Evolutionary conservation across 2,113 vertebrate species (phyloP).

Genomic region (Rhagologus leucostigma): DNA sequence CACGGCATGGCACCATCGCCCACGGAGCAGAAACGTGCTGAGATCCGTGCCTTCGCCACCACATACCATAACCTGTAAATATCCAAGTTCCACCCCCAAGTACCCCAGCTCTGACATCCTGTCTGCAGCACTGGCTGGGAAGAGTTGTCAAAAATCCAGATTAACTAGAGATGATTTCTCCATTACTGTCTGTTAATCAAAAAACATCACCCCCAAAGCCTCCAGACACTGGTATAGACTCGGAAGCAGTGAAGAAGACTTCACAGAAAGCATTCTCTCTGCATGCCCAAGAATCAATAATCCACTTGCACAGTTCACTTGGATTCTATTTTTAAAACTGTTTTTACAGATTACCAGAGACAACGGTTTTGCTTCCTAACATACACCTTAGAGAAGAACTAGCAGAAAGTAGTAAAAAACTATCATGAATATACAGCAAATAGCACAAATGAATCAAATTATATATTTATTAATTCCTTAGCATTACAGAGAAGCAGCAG

Average conservation of each 20-base stretch:
- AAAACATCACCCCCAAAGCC: background rate
- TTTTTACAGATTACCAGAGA: slow-evolving; percentile 4
- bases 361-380: background rate
- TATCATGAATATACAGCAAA: background rate
- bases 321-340: slow-evolving; percentile 14
- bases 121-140: background rate
- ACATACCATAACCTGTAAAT: accelerated
- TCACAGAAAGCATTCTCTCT: background rate
- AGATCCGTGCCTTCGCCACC: background rate
- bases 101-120: background rate
- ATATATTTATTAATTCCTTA: background rate
- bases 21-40: accelerated
- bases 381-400: background rate
- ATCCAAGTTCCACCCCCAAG: background rate
- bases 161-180: background rate
- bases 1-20: accelerated
- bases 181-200: background rate
- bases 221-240: background rate
- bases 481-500: background rate
- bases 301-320: background rate
- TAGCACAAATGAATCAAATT: background rate
- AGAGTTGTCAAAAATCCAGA: background rate
- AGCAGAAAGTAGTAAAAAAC: background rate
- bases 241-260: background rate
- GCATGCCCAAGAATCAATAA: background rate